Base-by-base conservation (phyloP, 2,888 invertebrate species). In the Cheiracanthium punctorium region DNA sequence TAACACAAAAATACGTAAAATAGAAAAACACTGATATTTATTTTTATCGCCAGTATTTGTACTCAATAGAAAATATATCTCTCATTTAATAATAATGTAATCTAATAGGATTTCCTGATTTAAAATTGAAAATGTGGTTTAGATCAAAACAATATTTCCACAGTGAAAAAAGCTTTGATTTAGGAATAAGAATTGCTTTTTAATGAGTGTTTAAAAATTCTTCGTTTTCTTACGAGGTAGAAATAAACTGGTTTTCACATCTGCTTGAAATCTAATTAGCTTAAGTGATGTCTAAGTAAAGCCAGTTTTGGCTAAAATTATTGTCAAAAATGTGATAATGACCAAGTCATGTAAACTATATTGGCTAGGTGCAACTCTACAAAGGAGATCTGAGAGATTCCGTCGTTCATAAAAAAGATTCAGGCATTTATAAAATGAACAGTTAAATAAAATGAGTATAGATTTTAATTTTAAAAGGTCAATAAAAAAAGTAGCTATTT, bases 281-380 rank as follows among this genome's bases (percentile, higher is more conserved):
- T 48, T 48, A 48, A 2, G 14, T 17, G 17, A 7, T 48, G 48
- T 48, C 2, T 17, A 12, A 2, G 14, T 48, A 2, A 48, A 48
- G 48, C 48, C 48, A 17, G 7, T 48, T 48, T 12, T 2, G 48
- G 17, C n/a, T 48, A 17, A 12, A 48, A 48, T 48, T 48, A 7
- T 48, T n/a, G 48, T 48, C 48, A 48, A 48, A 48, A 48, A 48
- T 48, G 48, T 48, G 48, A 48, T 48, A 48, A 48, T 48, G n/a
- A n/a, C 48, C 7, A 48, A 48, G 17, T 48, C 48, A 17, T 48
- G 48, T 48, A 48, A 12, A n/a, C 7, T 12, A 48, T 48, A 17
- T 2, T 12, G 2, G 10, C 7, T 12, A 2, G 48, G n/a, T 17
- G 2, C 48, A 48, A 7, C 14, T 48, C 17, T 48, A n/a, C 48